phyloP scores from a whole-genome alignment of 2,113 vertebrate genomes.

The Ceyx cyanopectus region DNA sequence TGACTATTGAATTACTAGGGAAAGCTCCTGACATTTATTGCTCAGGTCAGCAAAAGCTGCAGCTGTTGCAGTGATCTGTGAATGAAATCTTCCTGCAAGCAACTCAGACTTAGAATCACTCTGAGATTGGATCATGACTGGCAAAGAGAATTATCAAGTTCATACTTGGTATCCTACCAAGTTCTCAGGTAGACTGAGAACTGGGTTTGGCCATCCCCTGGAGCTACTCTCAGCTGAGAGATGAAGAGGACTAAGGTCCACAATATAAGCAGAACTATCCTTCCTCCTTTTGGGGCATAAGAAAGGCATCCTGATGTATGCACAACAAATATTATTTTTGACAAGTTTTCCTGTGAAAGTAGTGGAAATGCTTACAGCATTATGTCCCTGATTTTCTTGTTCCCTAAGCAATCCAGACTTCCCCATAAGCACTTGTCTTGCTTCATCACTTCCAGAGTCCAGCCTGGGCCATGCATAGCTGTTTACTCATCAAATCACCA shows the following conservation, averaged over 20 bases:
- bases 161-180: neutral
- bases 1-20: neutral
- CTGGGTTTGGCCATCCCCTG: neutral
- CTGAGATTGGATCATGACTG: neutral
- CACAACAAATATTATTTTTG: neutral
- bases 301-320: neutral
- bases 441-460: neutral
- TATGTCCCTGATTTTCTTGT: neutral
- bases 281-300: neutral
- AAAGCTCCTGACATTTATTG: neutral
- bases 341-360: neutral
- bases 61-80: neutral
- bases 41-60: neutral
- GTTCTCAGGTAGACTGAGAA: neutral
- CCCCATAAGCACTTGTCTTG: neutral
- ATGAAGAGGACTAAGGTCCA: neutral
- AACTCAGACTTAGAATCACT: neutral
- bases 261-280: neutral
- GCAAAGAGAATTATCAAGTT: neutral
- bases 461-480: neutral
- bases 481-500: neutral
- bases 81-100: neutral
- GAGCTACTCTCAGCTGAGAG: neutral
- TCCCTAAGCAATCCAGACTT: neutral
- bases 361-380: neutral